Percentiles rank a stretch among this genome's conserved stretches.
These are phyloP conservation scores for Lates calcarifer DNA, from an alignment of 2,113 vertebrate species.

Conservation along the genomic window DNA sequence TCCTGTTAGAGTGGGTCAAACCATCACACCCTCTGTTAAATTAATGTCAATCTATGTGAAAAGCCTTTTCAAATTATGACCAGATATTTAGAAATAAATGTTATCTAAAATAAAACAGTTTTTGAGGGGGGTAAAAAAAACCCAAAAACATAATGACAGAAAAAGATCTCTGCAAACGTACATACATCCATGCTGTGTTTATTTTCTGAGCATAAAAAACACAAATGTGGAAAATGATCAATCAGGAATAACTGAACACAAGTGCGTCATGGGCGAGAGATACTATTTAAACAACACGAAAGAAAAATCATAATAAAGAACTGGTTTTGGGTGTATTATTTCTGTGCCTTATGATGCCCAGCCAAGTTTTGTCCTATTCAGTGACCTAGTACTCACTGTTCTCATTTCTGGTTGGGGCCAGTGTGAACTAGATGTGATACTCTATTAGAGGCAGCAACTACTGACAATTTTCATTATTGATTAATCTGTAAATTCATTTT, in stretches of 20 bases:
- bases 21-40: not conserved
- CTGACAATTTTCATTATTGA: not conserved
- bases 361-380: conserved; percentile 7
- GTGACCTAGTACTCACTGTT: conserved; percentile 38
- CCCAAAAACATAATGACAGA: no score
- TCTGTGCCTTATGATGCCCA: conserved; percentile 14
- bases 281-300: no score
- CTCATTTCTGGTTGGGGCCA: conserved; percentile 14
- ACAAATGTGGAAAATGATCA: not conserved
- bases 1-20: conserved; percentile 29
- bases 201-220: no score
- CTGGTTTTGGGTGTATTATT: conserved; percentile 5
- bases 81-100: not conserved
- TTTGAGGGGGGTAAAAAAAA: no score
- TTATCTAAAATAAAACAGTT: not conserved
- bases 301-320: not conserved
- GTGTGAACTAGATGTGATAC: conserved; percentile 3
- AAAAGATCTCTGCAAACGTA: no score
- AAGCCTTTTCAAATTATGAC: not conserved
- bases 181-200: no score
- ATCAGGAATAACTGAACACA: not conserved
- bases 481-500: not conserved
- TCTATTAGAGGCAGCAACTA: conserved; percentile 3
- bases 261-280: no score
- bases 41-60: not conserved